Evolutionary conservation across 2,797 vertebrate species (phyloP), one percentile per base, ranked within the genome.

Genomic region (Knipowitschia caucasica): DNA sequence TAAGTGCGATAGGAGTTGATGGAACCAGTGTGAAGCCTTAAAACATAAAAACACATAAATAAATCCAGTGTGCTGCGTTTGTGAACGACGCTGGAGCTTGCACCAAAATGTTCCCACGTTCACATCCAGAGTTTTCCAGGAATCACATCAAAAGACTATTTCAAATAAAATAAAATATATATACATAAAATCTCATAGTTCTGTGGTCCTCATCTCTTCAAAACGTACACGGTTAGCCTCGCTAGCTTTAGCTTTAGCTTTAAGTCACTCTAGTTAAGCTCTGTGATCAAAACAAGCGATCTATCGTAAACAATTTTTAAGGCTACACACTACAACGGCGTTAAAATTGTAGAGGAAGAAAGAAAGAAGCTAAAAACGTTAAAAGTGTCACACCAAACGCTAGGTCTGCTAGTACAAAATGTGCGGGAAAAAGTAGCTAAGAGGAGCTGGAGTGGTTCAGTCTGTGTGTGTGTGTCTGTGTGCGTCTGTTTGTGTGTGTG

Each of bases 401-500:
- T 83, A 87, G 75, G 4, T 42, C 21, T 25, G 39, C 39, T 42
- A 43, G 78, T 78, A 82, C 73, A 20, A 82, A 75, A 67, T 29
- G 21, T 51, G 36, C 44, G 50, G 46, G 62, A 51, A 53, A 80
- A 77, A 83, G 79, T 78, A 75, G 82, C 79, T 76, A 82, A 69
- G 71, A 76, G 67, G 66, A 63, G 67, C 31, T 65, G 64, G 68
- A 82, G 78, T 78, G 64, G 77, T 79, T 82, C 74, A 78, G 78
- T 70, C 62, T 69, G 64, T 73, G 71, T 7, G 0, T 4, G 9
- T n/a, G n/a, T n/a, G n/a, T n/a, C n/a, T n/a, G n/a, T n/a, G n/a
- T n/a, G n/a, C n/a, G n/a, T n/a, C n/a, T n/a, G n/a, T n/a, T 85
- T 85, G 87, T 88, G 82, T 84, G 77, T 84, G 78, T 80, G 85